phyloP scores from a whole-genome alignment of 2,888 invertebrate genomes.

The Eumerus sabulonum region DNA sequence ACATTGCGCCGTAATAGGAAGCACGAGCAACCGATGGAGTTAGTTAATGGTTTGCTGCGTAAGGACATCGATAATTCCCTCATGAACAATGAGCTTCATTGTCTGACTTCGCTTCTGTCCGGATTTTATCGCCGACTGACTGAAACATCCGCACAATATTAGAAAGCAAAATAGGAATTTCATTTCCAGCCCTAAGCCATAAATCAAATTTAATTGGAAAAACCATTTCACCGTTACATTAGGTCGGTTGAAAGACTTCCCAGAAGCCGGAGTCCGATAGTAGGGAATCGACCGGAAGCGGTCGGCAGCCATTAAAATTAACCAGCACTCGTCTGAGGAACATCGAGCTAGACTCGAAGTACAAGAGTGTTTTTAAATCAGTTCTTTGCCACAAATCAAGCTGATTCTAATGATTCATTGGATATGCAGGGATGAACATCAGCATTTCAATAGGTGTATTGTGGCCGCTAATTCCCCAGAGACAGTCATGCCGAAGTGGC shows the following conservation, averaged over 20 bases:
- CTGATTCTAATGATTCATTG: neutral
- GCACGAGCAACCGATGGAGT: neutral
- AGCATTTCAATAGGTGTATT: no score
- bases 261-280: no score
- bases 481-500: neutral
- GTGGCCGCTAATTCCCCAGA: neutral
- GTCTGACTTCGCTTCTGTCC: neutral
- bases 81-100: conserved; percentile 31
- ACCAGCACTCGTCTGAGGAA: no score
- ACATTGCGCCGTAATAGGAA: neutral
- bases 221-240: conserved; percentile 14
- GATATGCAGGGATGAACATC: no score
- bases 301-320: no score
- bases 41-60: neutral
- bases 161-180: no score
- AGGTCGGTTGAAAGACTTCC: neutral
- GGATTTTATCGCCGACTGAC: no score
- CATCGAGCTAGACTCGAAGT: no score
- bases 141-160: no score
- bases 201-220: conserved; percentile 51
- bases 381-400: conserved; percentile 4
- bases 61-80: conserved; percentile 48
- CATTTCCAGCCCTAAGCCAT: no score
- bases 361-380: no score
- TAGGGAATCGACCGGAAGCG: no score